Evolutionary conservation across 2,888 invertebrate genomes (phyloP), one percentile per base, ranked within the genome.

Genomic region (Formica aserva): DNA sequence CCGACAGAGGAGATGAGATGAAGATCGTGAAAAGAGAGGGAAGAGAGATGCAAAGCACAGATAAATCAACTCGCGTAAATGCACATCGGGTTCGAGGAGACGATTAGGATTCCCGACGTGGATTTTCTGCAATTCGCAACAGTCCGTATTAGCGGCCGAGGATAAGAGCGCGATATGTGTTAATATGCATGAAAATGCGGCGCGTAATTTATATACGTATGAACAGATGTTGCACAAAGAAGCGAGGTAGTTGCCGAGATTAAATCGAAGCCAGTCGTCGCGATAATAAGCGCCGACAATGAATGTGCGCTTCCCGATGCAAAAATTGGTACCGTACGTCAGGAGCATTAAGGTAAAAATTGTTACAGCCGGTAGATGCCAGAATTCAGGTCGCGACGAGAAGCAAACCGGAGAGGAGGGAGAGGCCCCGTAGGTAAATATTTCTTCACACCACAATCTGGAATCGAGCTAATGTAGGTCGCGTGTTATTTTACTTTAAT

Each of bases 51-150:
- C 48, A 65, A 91, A 86, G 85, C 87, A 85, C 82, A 91, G 90
- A 92, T 92, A 90, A 78, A 77, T 69, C 65, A 86, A 62, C 83
- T 89, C 87, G 18, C 90, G 89, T 84, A 71, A 85, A 82, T 69
- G 35, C 82, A 90, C 85, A 89, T 91, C 91, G 91, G 90, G 89
- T 84, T 92, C 74, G 76, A 81, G 48, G 67, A 74, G 35, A 74
- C 60, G 32, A 72, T 78, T 69, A 69, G 66, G 76, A 35, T 63
- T 32, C 55, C n/a, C 63, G 55, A 65, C 60, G 55, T 22, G 75
- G 35, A 45, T 48, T 81, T 86, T 88, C 67, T 84, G 88, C 78
- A 83, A 88, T 41, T 72, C 18, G 41, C 29, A 29, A 66, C n/a
- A 52, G 35, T 35, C 8, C 35, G 35, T n/a, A 76, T 65, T 63